phyloP scores from a whole-genome alignment of 2,113 vertebrate species.

The Solea senegalensis region DNA sequence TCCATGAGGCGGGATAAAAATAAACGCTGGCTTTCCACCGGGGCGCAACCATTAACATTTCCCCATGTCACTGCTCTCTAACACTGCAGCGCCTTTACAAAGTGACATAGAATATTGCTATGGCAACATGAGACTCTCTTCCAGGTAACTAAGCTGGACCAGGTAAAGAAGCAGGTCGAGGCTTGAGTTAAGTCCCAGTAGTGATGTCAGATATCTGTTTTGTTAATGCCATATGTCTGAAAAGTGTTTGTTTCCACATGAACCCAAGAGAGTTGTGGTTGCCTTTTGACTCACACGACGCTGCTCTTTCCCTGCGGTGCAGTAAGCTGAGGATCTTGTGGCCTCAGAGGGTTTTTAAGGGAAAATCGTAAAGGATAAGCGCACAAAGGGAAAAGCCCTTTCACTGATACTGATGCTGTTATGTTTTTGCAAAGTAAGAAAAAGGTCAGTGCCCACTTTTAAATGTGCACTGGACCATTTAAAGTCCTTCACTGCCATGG shows the following conservation, averaged over 20 bases:
- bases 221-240: not conserved
- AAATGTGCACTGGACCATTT: not conserved
- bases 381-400: not conserved
- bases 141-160: constrained; percentile 5
- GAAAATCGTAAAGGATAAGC: constrained; percentile 13
- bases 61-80: constrained; percentile 10
- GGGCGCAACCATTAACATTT: constrained; percentile 17
- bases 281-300: not conserved
- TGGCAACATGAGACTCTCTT: constrained; percentile 42
- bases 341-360: constrained; percentile 20
- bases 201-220: not conserved
- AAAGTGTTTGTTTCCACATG: constrained; percentile 21
- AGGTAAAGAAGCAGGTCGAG: constrained; percentile 15
- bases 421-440: not conserved
- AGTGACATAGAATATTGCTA: constrained; percentile 24
- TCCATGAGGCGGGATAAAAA: constrained; percentile 50
- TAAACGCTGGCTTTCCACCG: constrained; percentile 38
- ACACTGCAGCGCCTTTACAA: constrained; percentile 6
- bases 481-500: not conserved
- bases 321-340: constrained; percentile 5
- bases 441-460: no score
- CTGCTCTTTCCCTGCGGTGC: constrained; percentile 1
- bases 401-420: not conserved
- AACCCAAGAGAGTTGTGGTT: constrained; percentile 25
- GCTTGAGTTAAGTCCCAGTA: constrained; percentile 18